Conservation (phyloP, 2,113 vertebrate genomes). For the Ophthalmolycus amberensis region DNA sequence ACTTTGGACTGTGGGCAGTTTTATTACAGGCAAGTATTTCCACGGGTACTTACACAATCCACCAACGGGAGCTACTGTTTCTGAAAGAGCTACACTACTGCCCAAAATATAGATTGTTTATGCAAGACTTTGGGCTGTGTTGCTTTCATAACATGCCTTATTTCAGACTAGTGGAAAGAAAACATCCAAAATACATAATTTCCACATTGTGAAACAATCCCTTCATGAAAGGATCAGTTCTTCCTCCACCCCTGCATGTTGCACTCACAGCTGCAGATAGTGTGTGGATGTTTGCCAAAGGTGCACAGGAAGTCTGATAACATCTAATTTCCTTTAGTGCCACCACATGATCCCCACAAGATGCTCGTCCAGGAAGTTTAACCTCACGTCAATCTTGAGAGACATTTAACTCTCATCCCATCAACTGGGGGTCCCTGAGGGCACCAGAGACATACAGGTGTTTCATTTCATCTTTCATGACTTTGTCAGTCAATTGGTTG, state of each 20-base stretch:
- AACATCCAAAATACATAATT: neutral
- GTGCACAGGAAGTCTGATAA: neutral
- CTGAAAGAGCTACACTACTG: neutral
- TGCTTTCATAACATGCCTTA: too few species aligned
- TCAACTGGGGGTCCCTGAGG: too few species aligned
- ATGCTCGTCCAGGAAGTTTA: neutral
- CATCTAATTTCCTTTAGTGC: neutral
- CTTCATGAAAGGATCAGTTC: neutral
- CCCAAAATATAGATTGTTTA: neutral
- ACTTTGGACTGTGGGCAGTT: neutral
- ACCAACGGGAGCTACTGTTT: neutral
- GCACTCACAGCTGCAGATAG: neutral
- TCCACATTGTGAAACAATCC: neutral
- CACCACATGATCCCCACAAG: neutral
- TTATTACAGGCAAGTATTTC: neutral
- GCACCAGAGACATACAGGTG: too few species aligned
- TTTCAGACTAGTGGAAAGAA: neutral
- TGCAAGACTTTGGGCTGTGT: neutral
- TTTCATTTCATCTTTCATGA: too few species aligned
- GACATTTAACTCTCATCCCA: neutral
- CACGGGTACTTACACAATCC: neutral
- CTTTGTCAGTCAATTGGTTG: too few species aligned
- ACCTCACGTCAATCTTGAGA: neutral
- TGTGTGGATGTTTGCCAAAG: neutral
- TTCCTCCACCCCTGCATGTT: neutral